phyloP scores from a whole-genome alignment of 2,888 invertebrate species.

The Syrista parreyssii region DNA sequence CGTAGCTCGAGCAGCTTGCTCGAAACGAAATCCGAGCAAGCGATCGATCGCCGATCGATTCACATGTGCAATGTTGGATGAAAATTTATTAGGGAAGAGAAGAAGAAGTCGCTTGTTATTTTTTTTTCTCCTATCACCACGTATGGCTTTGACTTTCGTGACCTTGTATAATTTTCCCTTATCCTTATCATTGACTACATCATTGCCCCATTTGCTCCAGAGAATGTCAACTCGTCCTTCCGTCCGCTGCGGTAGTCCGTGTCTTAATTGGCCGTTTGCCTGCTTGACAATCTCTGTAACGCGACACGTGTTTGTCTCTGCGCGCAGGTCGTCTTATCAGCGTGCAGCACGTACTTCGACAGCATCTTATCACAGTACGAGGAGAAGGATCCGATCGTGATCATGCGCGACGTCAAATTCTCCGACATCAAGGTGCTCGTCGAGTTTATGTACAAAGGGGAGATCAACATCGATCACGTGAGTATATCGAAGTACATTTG shows the following conservation, averaged over 20 bases:
- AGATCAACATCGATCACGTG: constrained; percentile 94
- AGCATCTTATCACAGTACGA: constrained; percentile 84
- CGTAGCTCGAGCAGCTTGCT: neutral
- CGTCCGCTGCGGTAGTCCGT: neutral
- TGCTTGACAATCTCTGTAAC: neutral
- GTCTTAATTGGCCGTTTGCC: neutral
- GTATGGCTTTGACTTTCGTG: neutral
- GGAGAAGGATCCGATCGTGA: constrained; percentile 84
- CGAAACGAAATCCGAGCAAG: neutral
- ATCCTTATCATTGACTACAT: neutral
- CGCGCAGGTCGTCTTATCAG: constrained; percentile 84
- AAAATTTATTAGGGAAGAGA: too few relatives aligned
- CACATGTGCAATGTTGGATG: too few relatives aligned
- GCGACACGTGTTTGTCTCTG: constrained; percentile 21
- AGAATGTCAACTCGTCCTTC: neutral
- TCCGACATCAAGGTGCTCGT: constrained; percentile 90
- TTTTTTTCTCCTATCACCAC: too few relatives aligned
- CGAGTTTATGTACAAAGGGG: constrained; percentile 96
- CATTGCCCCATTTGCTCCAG: neutral
- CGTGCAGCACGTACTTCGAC: constrained; percentile 93
- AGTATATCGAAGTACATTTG: constrained; percentile 62
- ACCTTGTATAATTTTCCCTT: neutral
- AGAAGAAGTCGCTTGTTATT: too few relatives aligned
- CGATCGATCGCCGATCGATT: too few relatives aligned
- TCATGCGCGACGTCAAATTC: constrained; percentile 91